Percentiles rank a stretch among this genome's conserved stretches.
phyloP scores from a whole-genome alignment of 2,797 vertebrate genomes.

The Helarctos malayanus region DNA sequence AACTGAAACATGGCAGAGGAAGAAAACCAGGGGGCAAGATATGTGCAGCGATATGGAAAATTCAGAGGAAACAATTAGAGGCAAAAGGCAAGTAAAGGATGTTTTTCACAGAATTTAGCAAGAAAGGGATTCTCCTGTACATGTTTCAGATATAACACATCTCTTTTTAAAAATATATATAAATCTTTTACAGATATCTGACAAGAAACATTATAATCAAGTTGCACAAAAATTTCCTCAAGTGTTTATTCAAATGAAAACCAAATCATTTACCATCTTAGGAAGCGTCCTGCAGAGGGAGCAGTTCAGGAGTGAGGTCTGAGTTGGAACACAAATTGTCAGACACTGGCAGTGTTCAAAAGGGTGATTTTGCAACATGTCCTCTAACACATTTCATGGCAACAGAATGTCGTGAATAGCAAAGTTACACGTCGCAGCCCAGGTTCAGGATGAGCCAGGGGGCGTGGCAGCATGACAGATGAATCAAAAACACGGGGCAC shows the following conservation, averaged over 20 bases:
- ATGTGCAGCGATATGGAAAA: not conserved
- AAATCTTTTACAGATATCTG: conserved; percentile 18
- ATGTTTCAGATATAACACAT: not conserved
- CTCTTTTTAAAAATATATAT: not conserved
- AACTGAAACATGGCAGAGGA: conserved; percentile 42
- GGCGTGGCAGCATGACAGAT: not conserved
- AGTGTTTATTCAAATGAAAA: conserved; percentile 50
- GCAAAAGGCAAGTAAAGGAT: not conserved
- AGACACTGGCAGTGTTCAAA: not conserved
- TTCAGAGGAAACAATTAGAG: conserved; percentile 13
- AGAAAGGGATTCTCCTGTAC: not conserved
- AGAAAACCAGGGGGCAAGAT: conserved; percentile 16
- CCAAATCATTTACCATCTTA: not conserved
- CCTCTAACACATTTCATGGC: conserved; percentile 56
- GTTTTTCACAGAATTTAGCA: not conserved
- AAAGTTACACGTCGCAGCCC: not conserved
- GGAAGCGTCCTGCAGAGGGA: not conserved
- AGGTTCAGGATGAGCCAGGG: conserved; percentile 21
- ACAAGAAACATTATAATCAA: conserved; percentile 6
- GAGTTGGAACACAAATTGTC: conserved; percentile 8
- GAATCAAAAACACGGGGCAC: not conserved
- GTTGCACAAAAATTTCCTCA: not conserved
- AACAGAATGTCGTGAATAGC: conserved; percentile 12
- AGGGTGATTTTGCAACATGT: conserved; percentile 14
- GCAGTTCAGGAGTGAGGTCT: not conserved